Conservation (phyloP, 1,140 invertebrate genomes). For the Nasonia vitripennis region DNA sequence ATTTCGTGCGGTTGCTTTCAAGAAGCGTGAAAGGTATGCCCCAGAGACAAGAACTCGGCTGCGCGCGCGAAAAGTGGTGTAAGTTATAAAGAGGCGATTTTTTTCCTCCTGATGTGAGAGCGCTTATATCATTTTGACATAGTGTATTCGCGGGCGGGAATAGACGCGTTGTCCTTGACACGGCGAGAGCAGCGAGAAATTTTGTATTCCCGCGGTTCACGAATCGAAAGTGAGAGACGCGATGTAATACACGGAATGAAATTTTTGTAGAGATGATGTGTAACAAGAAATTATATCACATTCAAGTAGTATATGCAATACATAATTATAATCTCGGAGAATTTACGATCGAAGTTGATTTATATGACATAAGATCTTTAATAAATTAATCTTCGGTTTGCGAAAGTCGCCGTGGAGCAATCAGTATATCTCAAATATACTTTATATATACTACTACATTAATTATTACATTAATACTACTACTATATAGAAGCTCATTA, state of each 20-base stretch:
- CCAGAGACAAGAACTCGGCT: background rate
- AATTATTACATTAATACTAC: too few relatives aligned
- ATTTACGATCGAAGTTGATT: too few relatives aligned
- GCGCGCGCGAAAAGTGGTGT: background rate
- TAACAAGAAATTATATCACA: background rate
- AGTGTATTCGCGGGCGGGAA: slow-evolving; percentile 59
- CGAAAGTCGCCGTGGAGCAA: too few relatives aligned
- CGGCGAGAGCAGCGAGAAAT: slow-evolving; percentile 56
- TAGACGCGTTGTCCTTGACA: slow-evolving; percentile 72
- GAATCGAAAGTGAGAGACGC: slow-evolving; percentile 66
- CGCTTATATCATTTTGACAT: slow-evolving; percentile 44
- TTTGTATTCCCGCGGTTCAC: slow-evolving; percentile 57
- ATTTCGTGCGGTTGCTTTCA: background rate
- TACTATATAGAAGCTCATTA: too few relatives aligned
- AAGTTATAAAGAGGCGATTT: background rate
- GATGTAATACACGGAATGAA: slow-evolving; percentile 4
- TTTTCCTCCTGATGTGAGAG: background rate
- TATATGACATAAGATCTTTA: too few relatives aligned
- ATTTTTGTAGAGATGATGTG: background rate
- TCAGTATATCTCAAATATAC: too few relatives aligned
- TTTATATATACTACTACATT: too few relatives aligned
- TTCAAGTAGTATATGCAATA: background rate
- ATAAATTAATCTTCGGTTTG: too few relatives aligned
- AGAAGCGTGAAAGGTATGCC: slow-evolving; percentile 11
- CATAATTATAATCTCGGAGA: background rate